phyloP scores from a whole-genome alignment of 2,888 invertebrate genomes.

The Trypoxylon attenuatum region DNA sequence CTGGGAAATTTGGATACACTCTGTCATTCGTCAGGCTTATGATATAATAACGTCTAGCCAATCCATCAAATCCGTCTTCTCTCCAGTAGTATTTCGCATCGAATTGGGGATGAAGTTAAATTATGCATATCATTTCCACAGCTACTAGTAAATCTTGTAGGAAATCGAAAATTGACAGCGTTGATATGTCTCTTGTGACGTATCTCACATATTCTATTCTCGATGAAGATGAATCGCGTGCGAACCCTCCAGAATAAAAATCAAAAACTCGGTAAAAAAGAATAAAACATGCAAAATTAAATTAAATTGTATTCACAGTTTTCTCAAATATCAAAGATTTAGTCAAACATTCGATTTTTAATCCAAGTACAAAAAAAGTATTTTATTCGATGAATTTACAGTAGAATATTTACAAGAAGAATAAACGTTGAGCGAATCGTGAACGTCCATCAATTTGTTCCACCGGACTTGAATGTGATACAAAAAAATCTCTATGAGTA shows the following conservation, averaged over 20 bases:
- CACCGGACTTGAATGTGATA: not conserved
- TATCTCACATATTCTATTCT: not conserved
- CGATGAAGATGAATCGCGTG: not conserved
- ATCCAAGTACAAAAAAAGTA: no score
- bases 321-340: no score
- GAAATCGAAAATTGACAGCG: not conserved
- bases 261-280: not conserved
- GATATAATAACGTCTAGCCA: conserved; percentile 17
- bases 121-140: not conserved
- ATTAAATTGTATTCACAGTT: no score
- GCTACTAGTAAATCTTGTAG: not conserved
- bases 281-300: no score
- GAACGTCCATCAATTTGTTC: no score
- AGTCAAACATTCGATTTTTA: no score
- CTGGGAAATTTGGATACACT: conserved; percentile 30
- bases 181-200: not conserved
- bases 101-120: not conserved
- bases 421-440: no score
- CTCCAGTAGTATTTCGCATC: conserved; percentile 1
- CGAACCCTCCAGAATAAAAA: no score
- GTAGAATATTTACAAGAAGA: no score
- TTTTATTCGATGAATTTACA: no score
- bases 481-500: no score
- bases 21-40: conserved; percentile 22
- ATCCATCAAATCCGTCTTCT: conserved; percentile 15